Evolutionary conservation across 2,888 invertebrate species (phyloP).

Genomic region (Caenorhabditis virilis): DNA sequence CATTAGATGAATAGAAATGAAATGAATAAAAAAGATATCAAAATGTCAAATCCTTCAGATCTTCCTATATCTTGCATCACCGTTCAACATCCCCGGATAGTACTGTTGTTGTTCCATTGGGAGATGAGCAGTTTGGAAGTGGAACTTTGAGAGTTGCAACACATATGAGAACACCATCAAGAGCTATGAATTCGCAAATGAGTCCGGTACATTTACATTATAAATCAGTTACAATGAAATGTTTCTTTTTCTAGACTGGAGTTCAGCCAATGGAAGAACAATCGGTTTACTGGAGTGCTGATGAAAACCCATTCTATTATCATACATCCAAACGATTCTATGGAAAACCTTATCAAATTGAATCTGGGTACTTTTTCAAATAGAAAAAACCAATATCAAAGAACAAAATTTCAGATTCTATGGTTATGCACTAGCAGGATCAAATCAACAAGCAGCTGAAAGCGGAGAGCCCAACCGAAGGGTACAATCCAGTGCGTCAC

Average conservation of each 20-base stretch:
- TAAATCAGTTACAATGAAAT: neutral
- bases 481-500: slow-evolving; percentile 50
- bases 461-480: slow-evolving; percentile 42
- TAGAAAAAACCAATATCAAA: neutral
- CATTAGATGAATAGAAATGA: neutral
- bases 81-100: slow-evolving; percentile 50
- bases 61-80: slow-evolving; percentile 63
- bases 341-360: slow-evolving; percentile 65
- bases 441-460: slow-evolving; percentile 26
- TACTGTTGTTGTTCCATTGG: slow-evolving; percentile 53
- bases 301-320: slow-evolving; percentile 68
- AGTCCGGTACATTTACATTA: slow-evolving; percentile 26
- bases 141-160: slow-evolving; percentile 41
- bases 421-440: slow-evolving; percentile 53
- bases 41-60: slow-evolving; percentile 32
- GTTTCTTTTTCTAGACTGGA: slow-evolving; percentile 21
- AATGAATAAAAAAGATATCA: neutral
- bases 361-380: slow-evolving; percentile 49
- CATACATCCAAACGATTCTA: slow-evolving; percentile 65
- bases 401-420: slow-evolving; percentile 49
- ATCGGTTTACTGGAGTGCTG: slow-evolving; percentile 67
- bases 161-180: slow-evolving; percentile 31
- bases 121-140: slow-evolving; percentile 50
- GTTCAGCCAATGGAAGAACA: slow-evolving; percentile 66
- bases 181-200: slow-evolving; percentile 14